These are phyloP conservation scores for Campoplex nolae DNA, from an alignment of 2,888 invertebrate genomes.

Conservation along the genomic window DNA sequence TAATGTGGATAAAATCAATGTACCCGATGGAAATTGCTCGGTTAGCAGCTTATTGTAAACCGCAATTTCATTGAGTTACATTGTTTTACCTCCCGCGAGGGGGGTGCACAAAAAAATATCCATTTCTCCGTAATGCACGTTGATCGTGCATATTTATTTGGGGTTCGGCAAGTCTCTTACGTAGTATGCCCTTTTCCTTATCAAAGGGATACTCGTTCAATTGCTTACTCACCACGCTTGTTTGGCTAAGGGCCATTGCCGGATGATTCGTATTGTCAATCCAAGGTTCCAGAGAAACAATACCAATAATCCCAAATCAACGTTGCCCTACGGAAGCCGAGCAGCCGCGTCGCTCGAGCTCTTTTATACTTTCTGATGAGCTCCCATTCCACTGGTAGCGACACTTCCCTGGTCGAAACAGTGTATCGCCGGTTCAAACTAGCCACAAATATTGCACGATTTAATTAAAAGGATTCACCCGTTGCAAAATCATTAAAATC, in stretches of 20 bases:
- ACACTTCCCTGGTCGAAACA: constrained; percentile 70
- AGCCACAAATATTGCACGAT: background rate
- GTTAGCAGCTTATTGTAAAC: background rate
- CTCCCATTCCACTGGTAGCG: constrained; percentile 77
- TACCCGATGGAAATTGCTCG: background rate
- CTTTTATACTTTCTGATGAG: constrained; percentile 83
- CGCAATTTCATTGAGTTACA: background rate
- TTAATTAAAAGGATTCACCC: background rate
- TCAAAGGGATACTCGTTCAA: constrained; percentile 49
- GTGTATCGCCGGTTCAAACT: constrained; percentile 30
- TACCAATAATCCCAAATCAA: constrained; percentile 80
- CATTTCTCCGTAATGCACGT: constrained; percentile 19
- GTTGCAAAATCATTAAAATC: background rate
- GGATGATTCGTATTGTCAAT: constrained; percentile 83
- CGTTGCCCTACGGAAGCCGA: constrained; percentile 81
- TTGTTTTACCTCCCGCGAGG: background rate
- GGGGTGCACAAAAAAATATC: background rate
- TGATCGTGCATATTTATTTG: constrained; percentile 1
- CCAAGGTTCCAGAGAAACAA: constrained; percentile 77
- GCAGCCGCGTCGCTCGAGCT: constrained; percentile 79
- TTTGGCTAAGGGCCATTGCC: constrained; percentile 90
- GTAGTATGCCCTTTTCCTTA: constrained; percentile 9
- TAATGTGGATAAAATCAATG: background rate
- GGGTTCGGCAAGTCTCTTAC: constrained; percentile 36
- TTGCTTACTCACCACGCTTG: constrained; percentile 87